Percentiles rank a stretch among this genome's conserved stretches.
These are phyloP conservation scores for Pitta sordida DNA, from an alignment of 2,113 vertebrate genomes.

Conservation along the genomic window DNA sequence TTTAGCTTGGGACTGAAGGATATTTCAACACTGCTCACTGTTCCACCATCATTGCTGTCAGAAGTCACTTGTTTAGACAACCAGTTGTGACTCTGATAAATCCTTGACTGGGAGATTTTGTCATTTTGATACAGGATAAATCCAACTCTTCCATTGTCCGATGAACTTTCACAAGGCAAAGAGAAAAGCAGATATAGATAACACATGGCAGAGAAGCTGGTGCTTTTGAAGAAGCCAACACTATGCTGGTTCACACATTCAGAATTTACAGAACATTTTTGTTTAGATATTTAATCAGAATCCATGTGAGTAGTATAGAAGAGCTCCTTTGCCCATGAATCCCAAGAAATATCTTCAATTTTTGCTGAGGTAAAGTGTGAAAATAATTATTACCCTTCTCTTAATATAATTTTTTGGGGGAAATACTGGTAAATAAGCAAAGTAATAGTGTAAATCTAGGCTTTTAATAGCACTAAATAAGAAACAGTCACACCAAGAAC, in stretches of 20 bases:
- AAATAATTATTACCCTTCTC: background rate
- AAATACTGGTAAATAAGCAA: background rate
- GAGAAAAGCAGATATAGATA: background rate
- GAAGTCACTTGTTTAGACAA: conserved; percentile 44
- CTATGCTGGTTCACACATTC: background rate
- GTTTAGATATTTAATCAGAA: background rate
- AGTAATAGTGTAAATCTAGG: background rate
- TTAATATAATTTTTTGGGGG: background rate
- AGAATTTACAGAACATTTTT: background rate
- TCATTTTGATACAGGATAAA: conserved; percentile 70
- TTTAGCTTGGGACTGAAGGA: conserved; percentile 55
- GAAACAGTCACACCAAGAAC: background rate
- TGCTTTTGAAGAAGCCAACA: background rate
- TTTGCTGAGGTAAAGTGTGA: background rate
- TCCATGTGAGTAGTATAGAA: background rate
- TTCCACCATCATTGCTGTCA: background rate
- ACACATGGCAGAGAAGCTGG: background rate
- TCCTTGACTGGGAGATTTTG: conserved; percentile 63
- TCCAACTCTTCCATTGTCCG: background rate
- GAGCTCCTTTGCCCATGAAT: background rate
- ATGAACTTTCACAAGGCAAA: background rate
- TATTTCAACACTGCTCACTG: background rate
- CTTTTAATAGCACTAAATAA: background rate
- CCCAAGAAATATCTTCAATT: background rate
- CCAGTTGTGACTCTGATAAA: background rate